Base-by-base conservation (phyloP, 2,113 vertebrate species). In the Rhizomys pruinosus region DNA sequence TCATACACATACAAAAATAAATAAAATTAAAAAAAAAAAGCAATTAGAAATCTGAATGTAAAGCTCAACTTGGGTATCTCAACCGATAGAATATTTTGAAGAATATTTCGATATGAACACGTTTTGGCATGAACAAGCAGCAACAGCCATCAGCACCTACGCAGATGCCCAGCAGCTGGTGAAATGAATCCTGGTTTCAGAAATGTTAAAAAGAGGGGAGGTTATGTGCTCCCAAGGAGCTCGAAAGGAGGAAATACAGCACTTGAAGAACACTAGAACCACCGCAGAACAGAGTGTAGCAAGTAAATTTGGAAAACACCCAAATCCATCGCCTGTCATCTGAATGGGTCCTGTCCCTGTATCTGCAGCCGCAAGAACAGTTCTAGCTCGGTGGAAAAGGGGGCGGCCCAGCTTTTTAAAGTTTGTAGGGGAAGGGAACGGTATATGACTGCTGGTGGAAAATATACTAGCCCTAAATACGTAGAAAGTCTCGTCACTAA, bases 1-100 rank as follows among this genome's bases (percentile, higher is more conserved):
- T n/a, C n/a, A n/a, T n/a, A n/a, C n/a, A n/a, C n/a, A n/a, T n/a
- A n/a, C n/a, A n/a, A n/a, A n/a, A n/a, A n/a, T n/a, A n/a, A n/a
- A n/a, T n/a, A n/a, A n/a, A n/a, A n/a, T n/a, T n/a, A n/a, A n/a
- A n/a, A n/a, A n/a, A n/a, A n/a, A n/a, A n/a, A n/a, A n/a, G n/a
- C n/a, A n/a, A n/a, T n/a, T n/a, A n/a, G n/a, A 92, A 39, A 66
- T 80, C 22, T 72, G n/a, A 89, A 80, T 79, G 84, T 64, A 92
- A 90, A 87, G 57, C 69, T 94, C 71, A 91, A 27, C 57, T 92
- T 44, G 39, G 74, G 29, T 78, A 57, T 72, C 73, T 85, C 19
- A 44, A 66, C 32, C n/a, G 66, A 87, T 39, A 66, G 61, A 88
- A 81, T 63, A 92, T 84, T 77, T 12, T 57, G 47, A 89, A 66